A percentile compares a stretch with the other conserved stretches of the same genome.
These are phyloP conservation scores for Olivierus martensii DNA, from an alignment of 1,140 invertebrate genomes.

Conservation along the genomic window DNA sequence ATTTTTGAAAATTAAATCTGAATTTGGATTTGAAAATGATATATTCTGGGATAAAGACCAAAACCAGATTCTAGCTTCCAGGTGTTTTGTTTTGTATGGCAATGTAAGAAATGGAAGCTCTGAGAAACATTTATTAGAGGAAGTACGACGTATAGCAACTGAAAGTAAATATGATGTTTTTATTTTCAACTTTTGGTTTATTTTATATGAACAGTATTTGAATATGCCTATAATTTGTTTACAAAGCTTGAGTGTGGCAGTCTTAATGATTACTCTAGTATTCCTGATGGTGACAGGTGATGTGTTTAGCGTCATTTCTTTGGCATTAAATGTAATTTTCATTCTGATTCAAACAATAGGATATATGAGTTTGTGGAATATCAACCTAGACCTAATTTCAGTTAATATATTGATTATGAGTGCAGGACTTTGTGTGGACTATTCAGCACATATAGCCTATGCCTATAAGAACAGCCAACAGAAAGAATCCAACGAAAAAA, in stretches of 20 bases:
- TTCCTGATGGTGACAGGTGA: constrained; percentile 92
- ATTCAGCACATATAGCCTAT: too few species aligned
- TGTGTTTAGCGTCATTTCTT: constrained; percentile 79
- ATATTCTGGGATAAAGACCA: constrained; percentile 62
- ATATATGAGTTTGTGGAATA: too few species aligned
- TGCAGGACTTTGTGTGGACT: too few species aligned
- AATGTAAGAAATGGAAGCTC: constrained; percentile 78
- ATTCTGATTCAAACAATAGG: too few species aligned
- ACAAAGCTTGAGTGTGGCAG: constrained; percentile 82
- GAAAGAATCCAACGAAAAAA: constrained; percentile 42
- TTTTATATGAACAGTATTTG: constrained; percentile 90
- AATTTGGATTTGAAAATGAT: constrained; percentile 57
- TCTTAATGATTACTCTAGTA: constrained; percentile 88
- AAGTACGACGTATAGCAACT: constrained; percentile 56
- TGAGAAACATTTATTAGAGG: constrained; percentile 76
- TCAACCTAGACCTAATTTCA: too few species aligned
- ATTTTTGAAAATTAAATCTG: constrained; percentile 16
- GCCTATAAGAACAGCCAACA: constrained; percentile 74
- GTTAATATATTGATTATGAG: too few species aligned
- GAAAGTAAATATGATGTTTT: constrained; percentile 66
- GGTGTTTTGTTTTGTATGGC: constrained; percentile 74
- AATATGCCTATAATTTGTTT: constrained; percentile 79
- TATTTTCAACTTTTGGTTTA: constrained; percentile 85
- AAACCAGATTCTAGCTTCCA: constrained; percentile 60
- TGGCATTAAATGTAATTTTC: constrained; percentile 85